These are phyloP conservation scores for Luscinia megarhynchos DNA, from an alignment of 2,797 vertebrate genomes.

Conservation along the genomic window DNA sequence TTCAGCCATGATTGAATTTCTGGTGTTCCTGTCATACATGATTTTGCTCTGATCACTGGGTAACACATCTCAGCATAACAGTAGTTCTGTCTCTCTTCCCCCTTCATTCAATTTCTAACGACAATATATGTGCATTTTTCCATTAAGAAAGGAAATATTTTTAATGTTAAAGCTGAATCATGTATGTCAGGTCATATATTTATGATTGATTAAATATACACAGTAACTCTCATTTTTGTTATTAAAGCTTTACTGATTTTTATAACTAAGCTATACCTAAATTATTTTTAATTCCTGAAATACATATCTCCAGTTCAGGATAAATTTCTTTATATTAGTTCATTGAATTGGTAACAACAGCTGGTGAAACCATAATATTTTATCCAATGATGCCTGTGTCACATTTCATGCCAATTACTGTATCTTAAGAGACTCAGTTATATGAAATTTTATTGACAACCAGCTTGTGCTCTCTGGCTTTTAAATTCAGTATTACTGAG, in stretches of 20 bases:
- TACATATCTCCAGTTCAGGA: neutral
- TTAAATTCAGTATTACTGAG: slow-evolving; percentile 8
- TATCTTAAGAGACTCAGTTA: neutral
- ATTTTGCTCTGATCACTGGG: neutral
- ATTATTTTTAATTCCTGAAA: slow-evolving; percentile 12
- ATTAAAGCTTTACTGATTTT: neutral
- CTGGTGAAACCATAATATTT: slow-evolving; percentile 33
- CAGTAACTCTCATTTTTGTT: neutral
- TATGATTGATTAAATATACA: neutral
- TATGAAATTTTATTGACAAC: slow-evolving; percentile 13
- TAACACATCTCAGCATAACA: neutral
- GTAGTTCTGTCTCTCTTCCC: neutral
- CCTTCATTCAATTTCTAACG: neutral
- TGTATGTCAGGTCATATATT: neutral
- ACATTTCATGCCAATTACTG: slow-evolving; percentile 25
- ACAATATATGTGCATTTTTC: neutral
- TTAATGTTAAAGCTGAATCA: neutral
- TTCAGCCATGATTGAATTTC: neutral
- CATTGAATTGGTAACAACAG: slow-evolving; percentile 4
- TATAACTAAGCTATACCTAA: neutral
- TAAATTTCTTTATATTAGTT: slow-evolving; percentile 24
- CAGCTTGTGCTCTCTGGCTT: neutral
- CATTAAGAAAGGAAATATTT: neutral
- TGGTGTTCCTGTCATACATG: neutral
- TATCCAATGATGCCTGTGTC: slow-evolving; percentile 22